Evolutionary conservation across 2,797 vertebrate genomes (phyloP).

Genomic region (Tenualosa thibaudeaui): DNA sequence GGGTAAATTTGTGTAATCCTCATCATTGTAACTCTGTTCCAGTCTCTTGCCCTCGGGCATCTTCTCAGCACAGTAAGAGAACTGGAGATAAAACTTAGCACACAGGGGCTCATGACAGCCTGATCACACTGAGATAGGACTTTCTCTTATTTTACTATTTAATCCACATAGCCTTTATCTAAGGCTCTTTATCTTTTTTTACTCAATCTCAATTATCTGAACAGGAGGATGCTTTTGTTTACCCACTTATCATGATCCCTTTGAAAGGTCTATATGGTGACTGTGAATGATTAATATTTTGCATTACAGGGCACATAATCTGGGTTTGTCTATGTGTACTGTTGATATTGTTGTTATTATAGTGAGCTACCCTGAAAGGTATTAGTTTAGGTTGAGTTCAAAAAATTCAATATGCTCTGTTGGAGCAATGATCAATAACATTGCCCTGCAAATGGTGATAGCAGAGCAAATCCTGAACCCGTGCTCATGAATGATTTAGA

Average conservation of each 20-base stretch:
- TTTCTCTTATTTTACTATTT: conserved; percentile 11
- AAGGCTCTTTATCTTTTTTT: too few species aligned
- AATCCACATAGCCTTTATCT: conserved; percentile 11
- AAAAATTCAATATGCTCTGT: not conserved
- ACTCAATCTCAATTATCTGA: not conserved
- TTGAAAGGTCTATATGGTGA: not conserved
- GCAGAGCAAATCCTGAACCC: not conserved
- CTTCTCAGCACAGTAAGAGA: not conserved
- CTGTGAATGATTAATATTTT: not conserved
- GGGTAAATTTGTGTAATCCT: conserved; percentile 22
- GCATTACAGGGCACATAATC: not conserved
- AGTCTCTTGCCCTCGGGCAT: not conserved
- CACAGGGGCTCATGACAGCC: conserved; percentile 3
- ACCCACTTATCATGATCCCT: not conserved
- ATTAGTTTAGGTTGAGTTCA: not conserved
- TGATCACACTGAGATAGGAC: not conserved
- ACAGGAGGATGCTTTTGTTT: conserved; percentile 20
- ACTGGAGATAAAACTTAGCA: not conserved
- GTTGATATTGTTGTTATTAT: not conserved
- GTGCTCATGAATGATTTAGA: not conserved
- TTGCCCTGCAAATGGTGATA: not conserved
- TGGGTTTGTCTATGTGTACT: not conserved
- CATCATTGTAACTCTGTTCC: conserved; percentile 9
- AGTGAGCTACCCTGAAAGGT: not conserved
- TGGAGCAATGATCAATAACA: not conserved